Evolutionary conservation across 64 coral and sea anemone genomes (phyloP).

Genomic region (Montipora efflorescens): DNA sequence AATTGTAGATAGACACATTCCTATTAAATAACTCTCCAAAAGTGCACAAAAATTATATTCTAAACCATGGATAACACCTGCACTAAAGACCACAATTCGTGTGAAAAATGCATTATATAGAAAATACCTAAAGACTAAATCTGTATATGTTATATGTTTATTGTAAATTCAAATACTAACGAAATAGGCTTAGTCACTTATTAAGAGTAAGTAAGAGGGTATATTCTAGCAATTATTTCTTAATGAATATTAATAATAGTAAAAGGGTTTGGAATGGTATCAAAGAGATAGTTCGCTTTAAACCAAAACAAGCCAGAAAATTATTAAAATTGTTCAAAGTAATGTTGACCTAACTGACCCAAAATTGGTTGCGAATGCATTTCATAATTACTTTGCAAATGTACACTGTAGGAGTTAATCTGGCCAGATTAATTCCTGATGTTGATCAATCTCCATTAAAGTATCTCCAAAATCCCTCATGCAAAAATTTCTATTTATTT

Average conservation of each 20-base stretch:
- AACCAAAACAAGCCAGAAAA: not conserved
- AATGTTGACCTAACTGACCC: conserved; percentile 37
- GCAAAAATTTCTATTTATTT: conserved; percentile 4
- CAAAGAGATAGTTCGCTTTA: conserved; percentile 23
- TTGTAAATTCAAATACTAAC: not conserved
- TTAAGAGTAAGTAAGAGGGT: not conserved
- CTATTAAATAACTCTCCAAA: too few relatives aligned
- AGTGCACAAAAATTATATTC: too few relatives aligned
- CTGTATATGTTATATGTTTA: too few relatives aligned
- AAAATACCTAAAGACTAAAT: too few relatives aligned
- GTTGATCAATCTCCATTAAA: conserved; percentile 7
- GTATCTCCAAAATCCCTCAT: not conserved
- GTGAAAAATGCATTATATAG: too few relatives aligned
- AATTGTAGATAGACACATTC: too few relatives aligned
- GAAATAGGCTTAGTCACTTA: conserved; percentile 32
- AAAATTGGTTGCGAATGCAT: conserved; percentile 26
- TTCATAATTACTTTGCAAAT: conserved; percentile 45
- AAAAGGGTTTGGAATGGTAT: conserved; percentile 30
- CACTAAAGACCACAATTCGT: not conserved
- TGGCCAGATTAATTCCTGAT: conserved; percentile 21
- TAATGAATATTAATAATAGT: not conserved
- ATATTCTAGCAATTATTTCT: conserved; percentile 34
- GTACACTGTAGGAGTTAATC: conserved; percentile 7
- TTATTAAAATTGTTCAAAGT: not conserved
- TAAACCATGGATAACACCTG: too few relatives aligned